Conservation (phyloP, 2,888 invertebrate species). For the Belgica antarctica region DNA sequence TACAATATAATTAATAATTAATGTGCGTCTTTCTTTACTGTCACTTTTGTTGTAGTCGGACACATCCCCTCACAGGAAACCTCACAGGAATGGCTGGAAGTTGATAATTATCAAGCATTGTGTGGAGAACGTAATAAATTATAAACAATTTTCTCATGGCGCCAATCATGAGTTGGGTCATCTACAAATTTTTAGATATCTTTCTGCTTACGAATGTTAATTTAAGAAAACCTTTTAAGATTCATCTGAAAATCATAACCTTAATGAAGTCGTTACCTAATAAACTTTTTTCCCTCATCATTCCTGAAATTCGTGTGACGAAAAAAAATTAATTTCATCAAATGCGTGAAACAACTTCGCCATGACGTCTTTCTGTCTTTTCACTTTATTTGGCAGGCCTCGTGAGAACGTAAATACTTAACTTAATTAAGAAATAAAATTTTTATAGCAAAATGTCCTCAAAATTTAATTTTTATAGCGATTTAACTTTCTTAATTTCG, state of each 20-base stretch:
- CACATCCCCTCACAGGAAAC: neutral
- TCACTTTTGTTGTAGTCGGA: neutral
- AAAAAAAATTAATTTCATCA: neutral
- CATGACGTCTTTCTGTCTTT: constrained; percentile 1
- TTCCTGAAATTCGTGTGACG: too few species aligned
- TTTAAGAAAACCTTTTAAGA: too few species aligned
- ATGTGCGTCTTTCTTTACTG: neutral
- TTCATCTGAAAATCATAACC: too few species aligned
- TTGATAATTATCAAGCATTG: neutral
- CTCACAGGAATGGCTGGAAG: neutral
- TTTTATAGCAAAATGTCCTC: constrained; percentile 17
- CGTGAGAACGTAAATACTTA: constrained; percentile 20
- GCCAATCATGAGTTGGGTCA: neutral
- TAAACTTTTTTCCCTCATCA: too few species aligned
- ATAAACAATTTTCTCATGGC: neutral
- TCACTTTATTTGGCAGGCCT: constrained; percentile 12
- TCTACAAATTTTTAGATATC: neutral
- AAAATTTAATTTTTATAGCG: neutral
- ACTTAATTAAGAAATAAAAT: constrained; percentile 23
- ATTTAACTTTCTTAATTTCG: neutral
- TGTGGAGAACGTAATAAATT: neutral
- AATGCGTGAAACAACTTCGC: neutral
- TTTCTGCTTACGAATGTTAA: too few species aligned
- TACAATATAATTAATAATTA: constrained; percentile 1
- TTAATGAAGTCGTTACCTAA: too few species aligned